Conservation (phyloP, 2,113 vertebrate species). For the Pantherophis guttatus region DNA sequence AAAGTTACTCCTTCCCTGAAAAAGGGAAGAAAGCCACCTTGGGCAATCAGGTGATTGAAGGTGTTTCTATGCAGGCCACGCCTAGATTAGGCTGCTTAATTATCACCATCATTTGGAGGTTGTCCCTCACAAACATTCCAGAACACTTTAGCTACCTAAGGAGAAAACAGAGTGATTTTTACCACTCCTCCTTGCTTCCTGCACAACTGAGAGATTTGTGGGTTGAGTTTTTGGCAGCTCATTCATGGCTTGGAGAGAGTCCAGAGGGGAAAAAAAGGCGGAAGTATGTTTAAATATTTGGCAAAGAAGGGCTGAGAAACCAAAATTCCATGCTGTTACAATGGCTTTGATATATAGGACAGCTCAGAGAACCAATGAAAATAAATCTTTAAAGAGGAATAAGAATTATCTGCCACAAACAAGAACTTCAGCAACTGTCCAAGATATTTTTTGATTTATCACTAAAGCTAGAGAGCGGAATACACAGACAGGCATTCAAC, state of each 20-base stretch:
- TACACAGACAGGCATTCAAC: not conserved
- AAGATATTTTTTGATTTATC: not conserved
- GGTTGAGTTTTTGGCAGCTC: slow-evolving; percentile 26
- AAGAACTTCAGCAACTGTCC: not conserved
- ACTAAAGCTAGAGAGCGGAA: not conserved
- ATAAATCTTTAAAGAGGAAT: not conserved
- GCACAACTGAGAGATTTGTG: not conserved
- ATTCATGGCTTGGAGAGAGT: slow-evolving; percentile 7
- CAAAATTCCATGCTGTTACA: rapidly evolving
- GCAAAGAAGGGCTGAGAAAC: not conserved
- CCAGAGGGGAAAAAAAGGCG: not conserved
- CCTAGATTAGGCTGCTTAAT: slow-evolving; percentile 40
- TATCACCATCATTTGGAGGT: slow-evolving; percentile 49
- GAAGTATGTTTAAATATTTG: rapidly evolving
- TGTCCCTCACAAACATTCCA: slow-evolving; percentile 26
- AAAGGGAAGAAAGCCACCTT: not conserved
- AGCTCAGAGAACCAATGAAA: not conserved
- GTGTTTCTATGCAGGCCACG: not conserved
- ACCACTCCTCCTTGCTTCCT: not conserved
- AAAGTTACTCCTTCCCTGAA: not conserved
- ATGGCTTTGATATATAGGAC: not conserved
- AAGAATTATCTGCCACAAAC: not conserved
- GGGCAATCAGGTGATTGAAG: not conserved
- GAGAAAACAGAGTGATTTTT: not conserved
- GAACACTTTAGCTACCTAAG: not conserved